Percentiles rank a stretch among this genome's conserved stretches.
Conservation (phyloP, 2,113 vertebrate species). For the Nesoenas mayeri region DNA sequence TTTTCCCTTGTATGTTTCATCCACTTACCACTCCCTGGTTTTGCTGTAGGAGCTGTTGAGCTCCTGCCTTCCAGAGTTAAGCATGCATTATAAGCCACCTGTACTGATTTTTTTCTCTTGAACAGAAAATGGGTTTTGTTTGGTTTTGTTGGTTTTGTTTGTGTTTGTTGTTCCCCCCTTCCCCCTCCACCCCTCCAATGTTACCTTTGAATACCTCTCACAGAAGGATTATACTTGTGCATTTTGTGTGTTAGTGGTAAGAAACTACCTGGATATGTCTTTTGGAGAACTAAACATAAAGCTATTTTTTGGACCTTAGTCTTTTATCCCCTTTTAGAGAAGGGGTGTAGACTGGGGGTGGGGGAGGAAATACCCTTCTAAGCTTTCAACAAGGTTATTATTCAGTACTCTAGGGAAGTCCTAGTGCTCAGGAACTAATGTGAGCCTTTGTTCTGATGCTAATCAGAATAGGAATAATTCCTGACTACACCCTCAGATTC, state of each 20-base stretch:
- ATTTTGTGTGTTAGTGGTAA: background rate
- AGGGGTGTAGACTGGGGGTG: background rate
- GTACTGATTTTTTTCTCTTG: background rate
- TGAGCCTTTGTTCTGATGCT: slow-evolving; percentile 43
- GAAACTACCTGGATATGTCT: background rate
- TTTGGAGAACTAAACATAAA: background rate
- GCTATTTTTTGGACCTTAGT: background rate
- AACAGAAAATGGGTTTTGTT: background rate
- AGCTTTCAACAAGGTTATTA: slow-evolving; percentile 16
- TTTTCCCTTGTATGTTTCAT: background rate
- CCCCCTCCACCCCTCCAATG: background rate
- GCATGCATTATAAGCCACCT: background rate
- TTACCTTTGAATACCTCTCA: background rate
- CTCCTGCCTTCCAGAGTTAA: background rate
- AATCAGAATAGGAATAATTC: slow-evolving; percentile 9
- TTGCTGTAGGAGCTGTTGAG: background rate
- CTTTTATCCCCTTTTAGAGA: background rate
- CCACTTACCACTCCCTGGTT: background rate
- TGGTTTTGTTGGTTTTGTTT: background rate
- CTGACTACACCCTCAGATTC: background rate
- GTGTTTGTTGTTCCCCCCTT: background rate
- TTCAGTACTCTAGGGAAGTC: slow-evolving; percentile 1
- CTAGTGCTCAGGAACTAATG: background rate
- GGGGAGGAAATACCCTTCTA: background rate
- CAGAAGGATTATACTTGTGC: background rate